Conservation (phyloP, 2,113 vertebrate species). For the Bubo scandiacus region DNA sequence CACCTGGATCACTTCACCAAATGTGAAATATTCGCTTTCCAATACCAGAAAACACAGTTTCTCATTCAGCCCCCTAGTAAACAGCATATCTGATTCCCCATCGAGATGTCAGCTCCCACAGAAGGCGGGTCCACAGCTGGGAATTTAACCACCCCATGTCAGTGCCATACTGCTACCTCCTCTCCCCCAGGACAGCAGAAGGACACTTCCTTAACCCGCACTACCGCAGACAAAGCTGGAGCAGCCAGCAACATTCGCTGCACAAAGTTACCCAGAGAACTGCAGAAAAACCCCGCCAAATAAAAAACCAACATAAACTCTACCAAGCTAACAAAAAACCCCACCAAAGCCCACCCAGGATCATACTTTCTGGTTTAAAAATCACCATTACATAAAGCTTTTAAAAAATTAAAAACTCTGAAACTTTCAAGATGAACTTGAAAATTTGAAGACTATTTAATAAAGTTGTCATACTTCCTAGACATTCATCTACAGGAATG, state of each 20-base stretch:
- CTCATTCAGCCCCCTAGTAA: neutral
- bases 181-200: neutral
- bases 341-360: too few relatives aligned
- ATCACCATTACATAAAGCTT: neutral
- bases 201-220: neutral
- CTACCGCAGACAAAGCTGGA: neutral
- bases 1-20: neutral
- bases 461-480: neutral
- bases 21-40: neutral
- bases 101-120: neutral
- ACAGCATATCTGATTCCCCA: neutral
- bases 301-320: neutral
- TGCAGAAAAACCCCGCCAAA: neutral
- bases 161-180: neutral
- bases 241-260: neutral
- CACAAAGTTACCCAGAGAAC: neutral
- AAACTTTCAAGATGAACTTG: neutral
- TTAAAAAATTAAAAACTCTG: neutral
- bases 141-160: neutral
- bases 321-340: neutral
- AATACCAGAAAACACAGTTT: neutral
- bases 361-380: neutral
- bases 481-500: neutral
- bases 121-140: slow-evolving; percentile 19
- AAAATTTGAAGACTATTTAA: neutral